A percentile compares a stretch with the other conserved stretches of the same genome.
Conservation (phyloP, 2,113 vertebrate genomes). For the Campylomormyrus numenius region DNA sequence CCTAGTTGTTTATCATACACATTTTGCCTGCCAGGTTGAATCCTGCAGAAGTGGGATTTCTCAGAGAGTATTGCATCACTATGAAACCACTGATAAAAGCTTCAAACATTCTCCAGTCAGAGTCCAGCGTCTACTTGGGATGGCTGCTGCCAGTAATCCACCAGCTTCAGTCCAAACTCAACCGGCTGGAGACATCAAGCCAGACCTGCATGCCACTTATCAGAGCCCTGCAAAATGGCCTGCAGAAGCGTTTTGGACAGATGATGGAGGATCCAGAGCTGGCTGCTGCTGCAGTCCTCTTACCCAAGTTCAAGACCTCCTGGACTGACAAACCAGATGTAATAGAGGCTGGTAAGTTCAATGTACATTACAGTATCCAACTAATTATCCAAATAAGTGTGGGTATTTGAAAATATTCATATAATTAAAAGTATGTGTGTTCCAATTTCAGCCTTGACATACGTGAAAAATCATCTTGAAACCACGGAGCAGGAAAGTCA, state of each 20-base stretch:
- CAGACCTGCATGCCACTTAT: not conserved
- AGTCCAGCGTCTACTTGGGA: slow-evolving; percentile 17
- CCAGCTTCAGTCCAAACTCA: slow-evolving; percentile 24
- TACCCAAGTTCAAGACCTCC: slow-evolving; percentile 17
- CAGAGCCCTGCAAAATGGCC: slow-evolving; percentile 3
- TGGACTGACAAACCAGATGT: slow-evolving; percentile 12
- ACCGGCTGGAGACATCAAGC: slow-evolving; percentile 6
- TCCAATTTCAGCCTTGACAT: not conserved
- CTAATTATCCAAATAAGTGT: too few species aligned
- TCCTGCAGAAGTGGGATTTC: slow-evolving; percentile 20
- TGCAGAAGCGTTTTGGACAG: slow-evolving; percentile 21
- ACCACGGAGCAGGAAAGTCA: too few species aligned
- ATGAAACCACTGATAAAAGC: slow-evolving; percentile 20
- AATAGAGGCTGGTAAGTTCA: slow-evolving; percentile 7
- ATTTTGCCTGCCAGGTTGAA: slow-evolving; percentile 1
- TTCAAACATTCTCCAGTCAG: slow-evolving; percentile 25
- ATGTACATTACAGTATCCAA: not conserved
- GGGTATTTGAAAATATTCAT: not conserved
- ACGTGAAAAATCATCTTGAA: too few species aligned
- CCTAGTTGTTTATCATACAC: slow-evolving; percentile 9
- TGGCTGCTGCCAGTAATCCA: slow-evolving; percentile 19
- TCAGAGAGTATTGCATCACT: not conserved
- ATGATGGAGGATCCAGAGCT: slow-evolving; percentile 16
- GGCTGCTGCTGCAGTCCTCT: not conserved
- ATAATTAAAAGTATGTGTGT: not conserved